These are phyloP conservation scores for Brachypodius melanocephalos DNA, from an alignment of 2,113 vertebrate species.

Conservation along the genomic window DNA sequence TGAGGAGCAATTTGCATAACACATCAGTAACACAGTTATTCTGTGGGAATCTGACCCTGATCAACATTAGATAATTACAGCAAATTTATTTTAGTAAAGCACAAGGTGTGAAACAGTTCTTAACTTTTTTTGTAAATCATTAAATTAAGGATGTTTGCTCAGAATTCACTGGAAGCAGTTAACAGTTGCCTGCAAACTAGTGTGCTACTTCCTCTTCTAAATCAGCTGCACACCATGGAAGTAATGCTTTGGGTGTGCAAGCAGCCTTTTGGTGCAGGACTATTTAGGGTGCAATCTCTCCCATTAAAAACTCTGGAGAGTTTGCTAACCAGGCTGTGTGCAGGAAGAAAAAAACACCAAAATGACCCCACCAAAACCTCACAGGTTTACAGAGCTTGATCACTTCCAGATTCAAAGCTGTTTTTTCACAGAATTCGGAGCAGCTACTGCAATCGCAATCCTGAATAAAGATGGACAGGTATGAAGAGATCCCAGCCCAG, in stretches of 20 bases:
- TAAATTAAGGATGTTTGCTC: not conserved
- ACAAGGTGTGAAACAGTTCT: not conserved
- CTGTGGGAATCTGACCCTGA: not conserved
- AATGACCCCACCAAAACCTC: not conserved
- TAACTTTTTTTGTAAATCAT: not conserved
- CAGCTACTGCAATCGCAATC: not conserved
- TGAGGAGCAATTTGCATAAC: not conserved
- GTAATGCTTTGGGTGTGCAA: rapidly evolving
- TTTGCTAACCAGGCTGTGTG: not conserved
- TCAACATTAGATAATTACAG: not conserved
- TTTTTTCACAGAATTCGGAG: not conserved
- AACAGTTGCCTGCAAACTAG: not conserved
- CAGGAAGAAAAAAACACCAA: not conserved
- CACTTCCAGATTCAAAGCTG: not conserved
- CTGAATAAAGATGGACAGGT: not conserved
- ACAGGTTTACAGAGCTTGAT: not conserved
- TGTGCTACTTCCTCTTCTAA: not conserved
- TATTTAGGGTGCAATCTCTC: not conserved
- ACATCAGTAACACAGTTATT: not conserved
- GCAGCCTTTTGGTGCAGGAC: not conserved
- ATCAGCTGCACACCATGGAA: not conserved
- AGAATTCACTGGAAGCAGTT: not conserved
- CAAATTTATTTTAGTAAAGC: not conserved
- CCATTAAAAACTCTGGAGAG: not conserved
- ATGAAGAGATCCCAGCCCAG: not conserved